Conservation (phyloP, 2,888 invertebrate genomes). For the Listrodromus nycthemerus region DNA sequence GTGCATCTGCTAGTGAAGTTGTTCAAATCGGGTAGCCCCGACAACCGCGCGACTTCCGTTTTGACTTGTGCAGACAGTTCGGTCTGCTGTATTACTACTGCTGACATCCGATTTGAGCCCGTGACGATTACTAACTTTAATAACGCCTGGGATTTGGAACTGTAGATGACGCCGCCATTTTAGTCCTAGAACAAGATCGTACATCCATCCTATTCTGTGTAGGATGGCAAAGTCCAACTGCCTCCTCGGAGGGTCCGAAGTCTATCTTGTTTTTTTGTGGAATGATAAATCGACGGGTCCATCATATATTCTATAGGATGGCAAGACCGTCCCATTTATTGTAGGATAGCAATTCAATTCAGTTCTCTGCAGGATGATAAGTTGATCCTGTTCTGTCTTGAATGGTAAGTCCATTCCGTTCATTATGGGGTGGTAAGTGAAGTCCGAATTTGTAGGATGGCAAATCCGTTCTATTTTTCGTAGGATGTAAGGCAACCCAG, state of each 20-base stretch:
- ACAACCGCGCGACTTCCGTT: background rate
- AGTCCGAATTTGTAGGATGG: background rate
- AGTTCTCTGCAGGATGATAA: background rate
- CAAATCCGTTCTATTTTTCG: background rate
- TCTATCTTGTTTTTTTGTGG: background rate
- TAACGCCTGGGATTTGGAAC: background rate
- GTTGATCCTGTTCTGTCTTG: background rate
- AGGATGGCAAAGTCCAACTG: background rate
- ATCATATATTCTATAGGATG: too few relatives aligned
- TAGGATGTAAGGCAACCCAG: background rate
- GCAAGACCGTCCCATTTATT: too few relatives aligned
- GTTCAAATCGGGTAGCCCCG: background rate
- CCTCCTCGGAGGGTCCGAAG: background rate
- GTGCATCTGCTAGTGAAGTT: constrained; percentile 3
- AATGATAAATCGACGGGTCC: too few relatives aligned
- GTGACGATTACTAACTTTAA: background rate
- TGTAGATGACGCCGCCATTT: background rate
- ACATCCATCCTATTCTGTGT: background rate
- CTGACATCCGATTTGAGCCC: background rate
- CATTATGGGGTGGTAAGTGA: background rate
- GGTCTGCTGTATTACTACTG: background rate
- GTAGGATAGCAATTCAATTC: background rate
- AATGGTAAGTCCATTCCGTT: background rate
- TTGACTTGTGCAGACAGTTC: background rate
- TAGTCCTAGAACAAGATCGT: background rate